Base-by-base conservation (phyloP, 2,888 invertebrate genomes). In the Parochlus steinenii region DNA sequence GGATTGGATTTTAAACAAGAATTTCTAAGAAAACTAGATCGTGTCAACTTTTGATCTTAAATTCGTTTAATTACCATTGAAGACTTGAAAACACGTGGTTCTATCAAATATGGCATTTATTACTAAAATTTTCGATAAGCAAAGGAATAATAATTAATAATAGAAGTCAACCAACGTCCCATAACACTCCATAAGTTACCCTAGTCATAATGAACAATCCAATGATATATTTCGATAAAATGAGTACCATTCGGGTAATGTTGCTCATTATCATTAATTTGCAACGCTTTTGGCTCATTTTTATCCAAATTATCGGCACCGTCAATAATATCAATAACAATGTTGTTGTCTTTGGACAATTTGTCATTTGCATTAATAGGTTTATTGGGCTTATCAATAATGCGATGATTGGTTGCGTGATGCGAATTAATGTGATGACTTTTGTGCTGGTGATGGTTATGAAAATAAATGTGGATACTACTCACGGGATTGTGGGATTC, bases 401-500 rank as follows among this genome's bases (percentile, higher is more conserved):
- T 4, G 19, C 16, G 22, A 34, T 34, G 15, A 26, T 27, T 26
- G 26, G n/a, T n/a, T n/a, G n/a, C n/a, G 3, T 34, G 20, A 22
- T 20, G 14, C 11, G 16, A 22, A 11, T 27, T 3, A 16, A 8
- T 17, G 6, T 30, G 30, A 30, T 16, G 18, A 16, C 19, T 30
- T 19, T 30, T 30, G 22, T 22, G 22, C 22, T 10, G 22, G 6
- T 22, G 6, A 22, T 10, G 7, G 10, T 34, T 34, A 28, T 34
- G 14, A 22, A 34, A 28, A 34, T 34, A 28, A 34, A 34, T 34
- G 28, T 34, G 11, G 16, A 43, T 37, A 40, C 41, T 46, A 56
- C 59, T 59, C 53, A 59, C 59, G 39, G 56, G 48, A 46, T 55
- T 49, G 20, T 43, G 43, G 14, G 51, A 45, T 20, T 53, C 54